Evolutionary conservation across 2,113 vertebrate species (phyloP), one percentile per base, ranked within the genome.

Genomic region (Grantiella picta): DNA sequence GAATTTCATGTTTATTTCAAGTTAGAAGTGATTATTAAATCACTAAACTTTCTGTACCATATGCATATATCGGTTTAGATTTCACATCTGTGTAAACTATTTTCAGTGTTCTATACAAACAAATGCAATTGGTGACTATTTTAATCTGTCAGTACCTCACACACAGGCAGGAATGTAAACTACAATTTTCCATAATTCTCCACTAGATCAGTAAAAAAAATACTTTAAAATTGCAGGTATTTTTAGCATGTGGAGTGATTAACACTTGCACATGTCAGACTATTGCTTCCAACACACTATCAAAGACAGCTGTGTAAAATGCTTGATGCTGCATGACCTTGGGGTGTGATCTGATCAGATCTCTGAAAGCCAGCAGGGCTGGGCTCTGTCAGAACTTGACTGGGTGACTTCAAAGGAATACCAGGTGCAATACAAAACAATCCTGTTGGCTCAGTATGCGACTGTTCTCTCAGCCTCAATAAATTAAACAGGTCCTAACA

Each of bases 371-470:
- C 76, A 83, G 68, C 8, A 64, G n/a, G 44, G 44, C 11, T 68
- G 57, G 71, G 76, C 92, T 92, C 68, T 0, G 93, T 94, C 86
- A 95, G 93, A 94, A 97, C 96, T 95, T 96, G 96, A 94, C 71
- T 71, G 65, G 49, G 47, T 75, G 61, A 93, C 93, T 96, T 97
- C 96, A 97, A 94, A 96, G 86, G 82, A 92, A 89, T 82, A 80
- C 96, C 96, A 96, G 84, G 72, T 94, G 89, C 71, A 73, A 53
- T 7, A 87, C 12, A 47, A 92, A 96, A 86, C 60, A 88, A 89
- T 64, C 31, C 53, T 64, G 33, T 71, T 88, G 75, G 83, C 89
- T 90, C 69, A 86, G 29, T 42, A 73, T 80, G 72, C 15, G 25
- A 81, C 61, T 89, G 31, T 68, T 95, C 52, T 69, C 60, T 79